Conservation (phyloP, 2,797 vertebrate genomes). For the Pipistrellus kuhlii region DNA sequence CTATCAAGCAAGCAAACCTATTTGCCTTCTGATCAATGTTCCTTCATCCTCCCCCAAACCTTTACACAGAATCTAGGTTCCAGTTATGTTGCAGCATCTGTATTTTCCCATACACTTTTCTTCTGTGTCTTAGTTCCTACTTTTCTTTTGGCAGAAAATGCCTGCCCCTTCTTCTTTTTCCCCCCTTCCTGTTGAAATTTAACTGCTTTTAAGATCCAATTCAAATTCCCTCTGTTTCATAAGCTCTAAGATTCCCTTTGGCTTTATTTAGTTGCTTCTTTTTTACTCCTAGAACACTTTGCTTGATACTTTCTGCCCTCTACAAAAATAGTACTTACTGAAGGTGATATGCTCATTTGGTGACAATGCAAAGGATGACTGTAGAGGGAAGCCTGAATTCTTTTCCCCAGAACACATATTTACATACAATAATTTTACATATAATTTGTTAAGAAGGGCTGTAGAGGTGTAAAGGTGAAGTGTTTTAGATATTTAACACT, state of each 20-base stretch:
- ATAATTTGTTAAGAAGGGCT: background rate
- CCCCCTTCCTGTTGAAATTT: background rate
- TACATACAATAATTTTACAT: background rate
- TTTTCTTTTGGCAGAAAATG: background rate
- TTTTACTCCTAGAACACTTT: background rate
- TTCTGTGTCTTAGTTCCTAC: background rate
- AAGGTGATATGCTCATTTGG: background rate
- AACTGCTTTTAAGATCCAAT: background rate
- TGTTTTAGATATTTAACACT: background rate
- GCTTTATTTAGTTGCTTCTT: background rate
- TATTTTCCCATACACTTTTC: background rate
- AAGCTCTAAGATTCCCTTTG: background rate
- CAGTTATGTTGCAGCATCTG: background rate
- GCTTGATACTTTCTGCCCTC: background rate
- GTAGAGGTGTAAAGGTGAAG: background rate
- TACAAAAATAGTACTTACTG: background rate
- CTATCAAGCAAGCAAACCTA: background rate
- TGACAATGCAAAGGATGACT: background rate
- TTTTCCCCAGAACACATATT: background rate
- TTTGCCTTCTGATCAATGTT: background rate
- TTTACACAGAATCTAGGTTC: background rate
- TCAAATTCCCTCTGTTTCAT: background rate
- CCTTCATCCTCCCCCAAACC: accelerated
- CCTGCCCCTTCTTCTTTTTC: background rate
- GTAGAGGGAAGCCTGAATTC: background rate